Percentiles rank a stretch among this genome's conserved stretches.
phyloP scores from a whole-genome alignment of 2,113 vertebrate species.

The Suricata suricatta region DNA sequence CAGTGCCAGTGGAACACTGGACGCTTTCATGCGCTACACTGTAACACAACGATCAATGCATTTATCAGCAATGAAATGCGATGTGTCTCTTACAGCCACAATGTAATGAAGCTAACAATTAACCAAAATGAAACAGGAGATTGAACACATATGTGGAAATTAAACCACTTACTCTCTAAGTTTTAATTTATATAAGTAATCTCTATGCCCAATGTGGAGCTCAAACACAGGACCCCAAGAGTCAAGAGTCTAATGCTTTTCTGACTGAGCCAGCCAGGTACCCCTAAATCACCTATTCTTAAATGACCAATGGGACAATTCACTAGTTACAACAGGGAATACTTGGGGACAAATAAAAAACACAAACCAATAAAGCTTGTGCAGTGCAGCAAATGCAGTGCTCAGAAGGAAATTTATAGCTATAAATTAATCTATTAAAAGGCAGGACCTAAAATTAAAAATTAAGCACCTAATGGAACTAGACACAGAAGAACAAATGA shows the following conservation, averaged over 20 bases:
- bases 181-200: too few relatives aligned
- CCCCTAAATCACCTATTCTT: neutral
- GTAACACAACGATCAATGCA: neutral
- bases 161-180: too few relatives aligned
- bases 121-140: neutral
- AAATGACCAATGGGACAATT: too few relatives aligned
- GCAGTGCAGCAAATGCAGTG: too few relatives aligned
- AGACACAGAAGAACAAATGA: neutral
- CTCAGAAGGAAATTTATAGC: neutral
- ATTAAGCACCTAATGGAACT: neutral
- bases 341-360: neutral
- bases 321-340: neutral
- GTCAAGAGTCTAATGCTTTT: neutral
- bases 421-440: neutral
- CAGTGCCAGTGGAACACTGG: neutral
- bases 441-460: neutral
- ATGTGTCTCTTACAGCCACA: neutral
- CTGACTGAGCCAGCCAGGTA: neutral
- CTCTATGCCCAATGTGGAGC: neutral
- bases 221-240: neutral
- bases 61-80: neutral
- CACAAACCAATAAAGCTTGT: neutral
- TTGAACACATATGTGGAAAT: neutral
- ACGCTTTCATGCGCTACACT: neutral
- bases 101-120: neutral